Percentiles rank a stretch among this genome's conserved stretches.
Evolutionary conservation across 2,888 invertebrate genomes (phyloP).

Genomic region (Cheilosia soror): DNA sequence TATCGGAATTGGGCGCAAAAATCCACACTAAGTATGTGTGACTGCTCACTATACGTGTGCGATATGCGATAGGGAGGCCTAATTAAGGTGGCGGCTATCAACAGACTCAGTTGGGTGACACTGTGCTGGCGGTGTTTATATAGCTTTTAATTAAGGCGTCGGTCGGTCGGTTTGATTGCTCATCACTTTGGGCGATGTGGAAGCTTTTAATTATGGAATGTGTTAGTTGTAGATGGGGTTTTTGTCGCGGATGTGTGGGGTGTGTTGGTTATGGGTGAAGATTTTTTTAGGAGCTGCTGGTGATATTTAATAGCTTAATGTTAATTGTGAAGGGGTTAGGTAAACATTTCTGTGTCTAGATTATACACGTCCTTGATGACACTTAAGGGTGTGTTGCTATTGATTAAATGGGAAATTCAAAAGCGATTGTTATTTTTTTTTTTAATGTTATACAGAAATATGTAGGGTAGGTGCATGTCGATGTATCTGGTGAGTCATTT

Average conservation of each 20-base stretch:
- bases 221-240: conserved; percentile 13
- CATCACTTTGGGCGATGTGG: conserved; percentile 50
- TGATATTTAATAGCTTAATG: conserved; percentile 43
- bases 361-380: neutral
- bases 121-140: conserved; percentile 37
- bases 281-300: conserved; percentile 4
- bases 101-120: conserved; percentile 43
- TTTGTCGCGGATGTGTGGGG: neutral
- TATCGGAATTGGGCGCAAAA: conserved; percentile 32
- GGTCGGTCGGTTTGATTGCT: conserved; percentile 51
- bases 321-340: conserved; percentile 15
- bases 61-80: conserved; percentile 35
- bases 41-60: conserved; percentile 25
- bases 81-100: conserved; percentile 65
- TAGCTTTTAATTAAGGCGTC: conserved; percentile 61
- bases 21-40: conserved; percentile 18
- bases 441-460: too few relatives aligned
- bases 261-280: neutral
- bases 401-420: neutral
- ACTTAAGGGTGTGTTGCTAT: neutral
- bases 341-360: neutral
- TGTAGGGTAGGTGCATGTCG: too few relatives aligned
- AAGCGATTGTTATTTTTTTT: neutral
- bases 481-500: too few relatives aligned
- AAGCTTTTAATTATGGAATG: conserved; percentile 54